phyloP scores from a whole-genome alignment of 2,797 vertebrate species.

The Lycodopsis pacificus region DNA sequence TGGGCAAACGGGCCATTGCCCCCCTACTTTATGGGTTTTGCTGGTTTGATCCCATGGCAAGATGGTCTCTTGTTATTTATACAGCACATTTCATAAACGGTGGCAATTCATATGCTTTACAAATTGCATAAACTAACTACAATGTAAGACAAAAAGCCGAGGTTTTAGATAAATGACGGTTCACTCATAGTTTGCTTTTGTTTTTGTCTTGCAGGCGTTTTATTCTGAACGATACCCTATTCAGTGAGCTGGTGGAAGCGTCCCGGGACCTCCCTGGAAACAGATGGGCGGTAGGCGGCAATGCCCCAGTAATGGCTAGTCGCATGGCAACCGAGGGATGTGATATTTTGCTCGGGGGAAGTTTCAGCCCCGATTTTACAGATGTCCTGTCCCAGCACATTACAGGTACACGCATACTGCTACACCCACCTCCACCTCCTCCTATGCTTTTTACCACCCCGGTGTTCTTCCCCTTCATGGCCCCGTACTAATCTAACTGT shows the following conservation, averaged over 20 bases:
- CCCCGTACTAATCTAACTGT: background rate
- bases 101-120: background rate
- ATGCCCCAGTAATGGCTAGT: slow-evolving; percentile 89
- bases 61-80: background rate
- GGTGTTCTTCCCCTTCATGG: background rate
- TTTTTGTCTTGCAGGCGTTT: slow-evolving; percentile 78
- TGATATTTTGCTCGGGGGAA: slow-evolving; percentile 88
- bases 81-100: background rate
- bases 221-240: slow-evolving; percentile 86
- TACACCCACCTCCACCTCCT: background rate
- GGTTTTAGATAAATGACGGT: background rate
- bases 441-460: background rate
- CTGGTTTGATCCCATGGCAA: background rate
- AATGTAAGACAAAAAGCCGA: background rate
- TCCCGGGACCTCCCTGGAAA: slow-evolving; percentile 87
- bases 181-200: background rate
- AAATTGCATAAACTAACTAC: background rate
- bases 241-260: slow-evolving; percentile 85
- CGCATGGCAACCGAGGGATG: slow-evolving; percentile 88
- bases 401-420: slow-evolving; percentile 72
- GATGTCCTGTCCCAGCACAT: slow-evolving; percentile 86
- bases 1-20: background rate
- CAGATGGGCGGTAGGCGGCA: slow-evolving; percentile 88
- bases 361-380: slow-evolving; percentile 85
- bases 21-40: background rate